Evolutionary conservation across 2,888 invertebrate genomes (phyloP), one percentile per base, ranked within the genome.

Genomic region (Andrena camellia): DNA sequence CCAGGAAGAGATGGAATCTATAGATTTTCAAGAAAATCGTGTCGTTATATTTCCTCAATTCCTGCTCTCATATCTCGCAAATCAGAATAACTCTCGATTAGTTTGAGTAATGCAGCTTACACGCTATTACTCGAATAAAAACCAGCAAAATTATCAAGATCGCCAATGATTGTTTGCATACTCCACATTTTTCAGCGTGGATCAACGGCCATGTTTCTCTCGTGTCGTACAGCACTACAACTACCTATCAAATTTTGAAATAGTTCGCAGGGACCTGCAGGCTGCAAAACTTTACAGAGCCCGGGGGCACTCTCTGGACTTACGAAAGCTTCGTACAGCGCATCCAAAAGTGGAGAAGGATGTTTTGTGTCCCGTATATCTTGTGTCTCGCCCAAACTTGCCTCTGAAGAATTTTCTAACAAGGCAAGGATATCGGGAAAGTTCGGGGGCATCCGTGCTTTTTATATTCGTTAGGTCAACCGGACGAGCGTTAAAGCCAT

Each of bases 271-370:
- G 42, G 63, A 52, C 35, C 81, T 59, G 64, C 64, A 64, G 72
- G 33, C 35, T 63, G 42, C 5, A 10, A 59, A 81, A 81, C 81
- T 81, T 81, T 74, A 13, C 73, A 42, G 42, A 50, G 68, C 81
- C 73, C n/a, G 68, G 8, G 64, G 81, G 57, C 81, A 81, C 68
- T 74, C 81, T 35, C 60, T 35, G 68, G 68, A 71, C 82, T 71
- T 68, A 31, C 23, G 62, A 60, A 20, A 74, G 50, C 62, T 13
- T 20, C 67, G 42, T 59, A 57, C 66, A 42, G 35, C 20, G 75
- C 75, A 70, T 54, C 17, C 76, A 33, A 71, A 76, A 82, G 82
- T 71, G 82, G 50, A 48, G 79, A 76, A 76, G 33, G 62, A 76
- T 76, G 82, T 82, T 76, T 82, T 68, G 60, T 59, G 31, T 59